These are phyloP conservation scores for Peucedramus taeniatus DNA, from an alignment of 2,113 vertebrate genomes.

Conservation along the genomic window DNA sequence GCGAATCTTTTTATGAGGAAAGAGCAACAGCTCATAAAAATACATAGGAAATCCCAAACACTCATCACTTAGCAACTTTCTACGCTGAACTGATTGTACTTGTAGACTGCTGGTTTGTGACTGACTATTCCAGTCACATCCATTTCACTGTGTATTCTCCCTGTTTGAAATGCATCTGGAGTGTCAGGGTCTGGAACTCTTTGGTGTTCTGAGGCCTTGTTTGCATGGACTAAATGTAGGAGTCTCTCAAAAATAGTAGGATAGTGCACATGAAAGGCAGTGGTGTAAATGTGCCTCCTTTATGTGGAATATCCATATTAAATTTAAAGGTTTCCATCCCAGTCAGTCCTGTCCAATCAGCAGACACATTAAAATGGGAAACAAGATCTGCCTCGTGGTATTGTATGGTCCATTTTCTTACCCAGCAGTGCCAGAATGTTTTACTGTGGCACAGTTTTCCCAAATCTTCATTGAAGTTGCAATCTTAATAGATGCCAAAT, in stretches of 20 bases:
- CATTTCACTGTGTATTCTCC: background rate
- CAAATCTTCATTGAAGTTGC: background rate
- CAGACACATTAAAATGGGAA: background rate
- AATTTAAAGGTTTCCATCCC: background rate
- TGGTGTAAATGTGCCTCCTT: background rate
- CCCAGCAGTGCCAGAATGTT: background rate
- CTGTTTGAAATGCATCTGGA: background rate
- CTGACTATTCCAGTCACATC: background rate
- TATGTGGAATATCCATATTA: background rate
- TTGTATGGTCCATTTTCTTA: background rate
- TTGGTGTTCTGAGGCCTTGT: background rate
- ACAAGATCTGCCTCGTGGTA: background rate
- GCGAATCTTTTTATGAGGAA: background rate
- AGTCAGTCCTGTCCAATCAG: background rate
- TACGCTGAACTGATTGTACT: background rate
- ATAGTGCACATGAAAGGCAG: background rate
- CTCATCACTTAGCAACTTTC: background rate
- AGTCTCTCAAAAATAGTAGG: background rate
- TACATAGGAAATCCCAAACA: conserved; percentile 29
- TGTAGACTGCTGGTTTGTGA: background rate
- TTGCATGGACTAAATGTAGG: background rate
- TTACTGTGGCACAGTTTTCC: background rate
- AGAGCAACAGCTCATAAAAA: conserved; percentile 27
- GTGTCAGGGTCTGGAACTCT: background rate
- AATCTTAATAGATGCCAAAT: background rate